phyloP scores from a whole-genome alignment of 2,797 vertebrate genomes.

The Pterois miles region DNA sequence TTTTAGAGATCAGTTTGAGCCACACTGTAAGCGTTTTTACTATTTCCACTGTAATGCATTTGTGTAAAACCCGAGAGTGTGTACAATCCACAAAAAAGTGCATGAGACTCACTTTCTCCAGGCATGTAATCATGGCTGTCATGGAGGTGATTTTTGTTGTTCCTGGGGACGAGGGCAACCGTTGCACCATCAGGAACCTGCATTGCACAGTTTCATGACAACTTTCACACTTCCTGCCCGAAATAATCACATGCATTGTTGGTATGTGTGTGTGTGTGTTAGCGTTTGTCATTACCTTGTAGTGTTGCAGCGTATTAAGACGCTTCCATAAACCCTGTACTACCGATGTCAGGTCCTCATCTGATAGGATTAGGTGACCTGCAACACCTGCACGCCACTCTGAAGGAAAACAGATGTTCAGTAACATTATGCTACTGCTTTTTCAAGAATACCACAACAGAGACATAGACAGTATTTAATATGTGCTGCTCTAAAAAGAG shows the following conservation, averaged over 20 bases:
- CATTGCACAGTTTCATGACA: neutral
- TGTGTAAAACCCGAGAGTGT: neutral
- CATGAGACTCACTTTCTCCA: slow-evolving; percentile 91
- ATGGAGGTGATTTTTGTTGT: slow-evolving; percentile 91
- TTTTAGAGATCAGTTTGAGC: no score
- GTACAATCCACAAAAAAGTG: neutral
- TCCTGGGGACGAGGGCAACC: slow-evolving; percentile 92
- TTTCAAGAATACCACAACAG: neutral
- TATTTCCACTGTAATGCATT: neutral
- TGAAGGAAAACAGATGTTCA: slow-evolving; percentile 50
- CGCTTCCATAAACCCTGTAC: slow-evolving; percentile 95
- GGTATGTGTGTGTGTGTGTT: neutral
- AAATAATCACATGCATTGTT: neutral
- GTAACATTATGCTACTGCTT: neutral
- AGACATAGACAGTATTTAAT: no score
- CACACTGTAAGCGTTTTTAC: no score
- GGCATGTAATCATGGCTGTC: slow-evolving; percentile 97
- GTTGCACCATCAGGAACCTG: slow-evolving; percentile 97
- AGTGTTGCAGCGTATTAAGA: slow-evolving; percentile 96
- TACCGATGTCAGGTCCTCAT: slow-evolving; percentile 96
- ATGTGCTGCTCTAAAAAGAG: neutral
- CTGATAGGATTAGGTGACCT: slow-evolving; percentile 95
- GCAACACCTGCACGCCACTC: slow-evolving; percentile 97
- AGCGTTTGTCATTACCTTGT: slow-evolving; percentile 86
- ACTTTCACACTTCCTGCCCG: neutral